phyloP scores from a whole-genome alignment of 2,797 vertebrate genomes.

The Peromyscus melanophrys region DNA sequence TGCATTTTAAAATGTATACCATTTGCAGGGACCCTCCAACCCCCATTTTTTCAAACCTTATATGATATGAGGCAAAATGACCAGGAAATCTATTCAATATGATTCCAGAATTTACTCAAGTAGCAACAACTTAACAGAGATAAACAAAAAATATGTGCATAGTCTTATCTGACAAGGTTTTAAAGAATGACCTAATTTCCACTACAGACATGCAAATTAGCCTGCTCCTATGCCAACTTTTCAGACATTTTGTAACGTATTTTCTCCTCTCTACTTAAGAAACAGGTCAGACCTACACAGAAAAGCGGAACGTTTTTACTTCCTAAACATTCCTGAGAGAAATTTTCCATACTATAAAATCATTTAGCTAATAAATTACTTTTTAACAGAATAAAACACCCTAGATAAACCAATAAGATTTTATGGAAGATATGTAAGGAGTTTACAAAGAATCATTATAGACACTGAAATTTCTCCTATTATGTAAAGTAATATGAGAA shows the following conservation, averaged over 20 bases:
- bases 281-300: neutral
- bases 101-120: conserved; percentile 55
- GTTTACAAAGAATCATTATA: conserved; percentile 34
- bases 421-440: conserved; percentile 5
- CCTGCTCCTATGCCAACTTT: neutral
- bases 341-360: conserved; percentile 50
- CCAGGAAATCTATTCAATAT: conserved; percentile 53
- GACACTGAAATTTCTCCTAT: neutral
- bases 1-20: conserved; percentile 28
- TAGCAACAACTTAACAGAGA: conserved; percentile 47
- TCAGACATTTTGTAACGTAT: conserved; percentile 72
- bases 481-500: conserved; percentile 29
- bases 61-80: neutral
- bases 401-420: conserved; percentile 36
- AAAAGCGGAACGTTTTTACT: conserved; percentile 45
- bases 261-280: conserved; percentile 53
- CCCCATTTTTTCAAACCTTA: conserved; percentile 6
- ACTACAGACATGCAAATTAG: conserved; percentile 38
- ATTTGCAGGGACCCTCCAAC: neutral
- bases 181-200: conserved; percentile 54
- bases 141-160: conserved; percentile 46
- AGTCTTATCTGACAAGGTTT: conserved; percentile 62
- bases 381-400: conserved; percentile 13
- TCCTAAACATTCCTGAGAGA: conserved; percentile 66
- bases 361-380: conserved; percentile 62